Conservation (phyloP, 2,113 vertebrate genomes). For the Cisticola juncidis region DNA sequence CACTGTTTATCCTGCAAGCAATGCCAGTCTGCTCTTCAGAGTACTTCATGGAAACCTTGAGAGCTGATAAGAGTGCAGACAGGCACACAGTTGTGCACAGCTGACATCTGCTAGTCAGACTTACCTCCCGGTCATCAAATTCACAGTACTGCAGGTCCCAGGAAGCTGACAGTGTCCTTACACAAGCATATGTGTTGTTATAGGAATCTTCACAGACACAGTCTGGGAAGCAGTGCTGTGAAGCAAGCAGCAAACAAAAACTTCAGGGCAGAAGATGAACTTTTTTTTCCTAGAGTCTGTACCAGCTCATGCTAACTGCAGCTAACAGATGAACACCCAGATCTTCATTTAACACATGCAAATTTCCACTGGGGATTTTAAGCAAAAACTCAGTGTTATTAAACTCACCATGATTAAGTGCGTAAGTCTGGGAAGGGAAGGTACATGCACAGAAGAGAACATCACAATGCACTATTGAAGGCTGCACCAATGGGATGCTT, state of each 20-base stretch:
- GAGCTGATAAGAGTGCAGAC: not conserved
- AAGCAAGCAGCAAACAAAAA: not conserved
- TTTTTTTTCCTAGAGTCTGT: not conserved
- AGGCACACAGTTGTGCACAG: not conserved
- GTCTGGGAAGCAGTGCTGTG: constrained; percentile 95
- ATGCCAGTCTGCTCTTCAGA: not conserved
- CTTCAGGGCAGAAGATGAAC: not conserved
- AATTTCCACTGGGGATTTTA: not conserved
- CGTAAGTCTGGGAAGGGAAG: not conserved
- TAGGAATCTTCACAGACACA: constrained; percentile 98
- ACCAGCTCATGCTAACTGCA: not conserved
- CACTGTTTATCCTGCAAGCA: not conserved
- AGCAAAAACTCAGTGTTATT: not conserved
- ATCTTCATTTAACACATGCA: not conserved
- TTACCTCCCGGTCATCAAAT: constrained; percentile 95
- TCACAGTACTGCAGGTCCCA: constrained; percentile 95
- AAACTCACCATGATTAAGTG: not conserved
- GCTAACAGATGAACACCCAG: not conserved
- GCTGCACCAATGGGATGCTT: not conserved
- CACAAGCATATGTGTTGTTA: constrained; percentile 96
- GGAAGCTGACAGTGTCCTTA: constrained; percentile 82
- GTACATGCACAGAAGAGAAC: not conserved
- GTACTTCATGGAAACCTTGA: not conserved
- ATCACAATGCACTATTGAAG: not conserved
- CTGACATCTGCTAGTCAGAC: not conserved